Percentiles rank a stretch among this genome's conserved stretches.
Evolutionary conservation across 2,888 invertebrate species (phyloP).

Genomic region (Dicyrtoma fusca): DNA sequence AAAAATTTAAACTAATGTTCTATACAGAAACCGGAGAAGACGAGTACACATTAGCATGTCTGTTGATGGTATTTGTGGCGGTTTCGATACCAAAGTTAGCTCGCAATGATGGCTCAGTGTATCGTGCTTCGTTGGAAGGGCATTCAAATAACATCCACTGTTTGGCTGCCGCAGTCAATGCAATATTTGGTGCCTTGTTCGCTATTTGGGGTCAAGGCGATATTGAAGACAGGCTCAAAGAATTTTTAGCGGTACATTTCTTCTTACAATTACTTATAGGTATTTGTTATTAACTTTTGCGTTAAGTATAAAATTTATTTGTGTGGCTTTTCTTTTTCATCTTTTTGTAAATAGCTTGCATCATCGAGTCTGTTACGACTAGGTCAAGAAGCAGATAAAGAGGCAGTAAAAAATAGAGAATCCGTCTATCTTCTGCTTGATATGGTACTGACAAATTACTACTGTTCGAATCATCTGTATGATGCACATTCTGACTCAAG

Average conservation of each 20-base stretch:
- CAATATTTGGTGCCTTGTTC: slow-evolving; percentile 94
- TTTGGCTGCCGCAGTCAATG: slow-evolving; percentile 93
- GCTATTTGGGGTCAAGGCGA: slow-evolving; percentile 95
- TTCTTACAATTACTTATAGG: not conserved
- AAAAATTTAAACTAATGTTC: slow-evolving; percentile 26
- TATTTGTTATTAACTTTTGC: not conserved
- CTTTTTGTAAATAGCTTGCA: slow-evolving; percentile 67
- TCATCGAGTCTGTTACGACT: slow-evolving; percentile 92
- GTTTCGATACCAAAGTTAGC: slow-evolving; percentile 96
- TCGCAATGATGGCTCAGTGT: slow-evolving; percentile 84
- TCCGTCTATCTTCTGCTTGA: slow-evolving; percentile 95
- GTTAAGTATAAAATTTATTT: not conserved
- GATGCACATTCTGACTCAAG: not conserved
- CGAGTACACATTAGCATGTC: slow-evolving; percentile 89
- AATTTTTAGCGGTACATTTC: slow-evolving; percentile 71
- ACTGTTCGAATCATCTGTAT: not conserved
- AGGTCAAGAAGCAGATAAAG: slow-evolving; percentile 94
- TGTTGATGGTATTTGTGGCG: slow-evolving; percentile 98
- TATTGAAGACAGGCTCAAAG: slow-evolving; percentile 96
- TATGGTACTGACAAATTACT: too few species aligned
- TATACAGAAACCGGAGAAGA: slow-evolving; percentile 80
- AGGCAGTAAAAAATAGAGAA: slow-evolving; percentile 90
- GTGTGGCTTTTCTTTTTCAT: not conserved
- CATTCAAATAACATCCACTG: slow-evolving; percentile 99
- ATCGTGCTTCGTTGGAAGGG: slow-evolving; percentile 83